Evolutionary conservation across 2,797 vertebrate genomes (phyloP).

Genomic region (Cynodonichthys magdalenae): DNA sequence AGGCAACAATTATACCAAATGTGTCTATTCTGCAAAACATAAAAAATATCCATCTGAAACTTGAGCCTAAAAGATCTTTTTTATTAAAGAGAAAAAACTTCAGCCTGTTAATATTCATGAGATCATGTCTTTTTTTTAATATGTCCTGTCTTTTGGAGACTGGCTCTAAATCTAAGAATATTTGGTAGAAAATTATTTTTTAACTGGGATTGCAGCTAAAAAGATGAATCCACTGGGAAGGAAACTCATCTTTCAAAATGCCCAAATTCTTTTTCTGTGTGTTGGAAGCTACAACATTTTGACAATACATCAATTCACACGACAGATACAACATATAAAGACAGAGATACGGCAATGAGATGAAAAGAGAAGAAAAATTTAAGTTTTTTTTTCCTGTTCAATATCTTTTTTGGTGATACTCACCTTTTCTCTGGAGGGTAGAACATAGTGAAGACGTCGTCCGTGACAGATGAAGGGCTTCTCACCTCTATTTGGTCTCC

Average conservation of each 20-base stretch:
- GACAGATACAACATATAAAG: slow-evolving; percentile 49
- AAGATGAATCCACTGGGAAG: neutral
- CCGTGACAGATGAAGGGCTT: slow-evolving; percentile 83
- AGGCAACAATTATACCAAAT: slow-evolving; percentile 59
- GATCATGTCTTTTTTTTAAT: too few species aligned
- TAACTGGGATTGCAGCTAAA: neutral
- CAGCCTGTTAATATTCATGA: neutral
- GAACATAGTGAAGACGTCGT: slow-evolving; percentile 86
- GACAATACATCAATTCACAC: slow-evolving; percentile 56
- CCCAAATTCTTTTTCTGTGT: neutral
- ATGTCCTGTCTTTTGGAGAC: neutral
- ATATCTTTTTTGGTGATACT: neutral
- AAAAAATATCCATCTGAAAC: slow-evolving; percentile 12
- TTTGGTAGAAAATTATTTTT: neutral
- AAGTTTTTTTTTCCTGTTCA: neutral
- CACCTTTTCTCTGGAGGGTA: slow-evolving; percentile 90
- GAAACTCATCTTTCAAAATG: neutral
- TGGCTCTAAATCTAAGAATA: neutral
- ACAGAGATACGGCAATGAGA: slow-evolving; percentile 68
- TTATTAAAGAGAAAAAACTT: too few species aligned
- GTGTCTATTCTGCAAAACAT: slow-evolving; percentile 16
- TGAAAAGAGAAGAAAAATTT: slow-evolving; percentile 10
- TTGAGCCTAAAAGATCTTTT: too few species aligned
- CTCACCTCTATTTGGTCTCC: slow-evolving; percentile 84
- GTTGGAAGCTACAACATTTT: slow-evolving; percentile 37